Evolutionary conservation across 2,888 invertebrate genomes (phyloP), one percentile per base, ranked within the genome.

Genomic region (Diarsia dahlii): DNA sequence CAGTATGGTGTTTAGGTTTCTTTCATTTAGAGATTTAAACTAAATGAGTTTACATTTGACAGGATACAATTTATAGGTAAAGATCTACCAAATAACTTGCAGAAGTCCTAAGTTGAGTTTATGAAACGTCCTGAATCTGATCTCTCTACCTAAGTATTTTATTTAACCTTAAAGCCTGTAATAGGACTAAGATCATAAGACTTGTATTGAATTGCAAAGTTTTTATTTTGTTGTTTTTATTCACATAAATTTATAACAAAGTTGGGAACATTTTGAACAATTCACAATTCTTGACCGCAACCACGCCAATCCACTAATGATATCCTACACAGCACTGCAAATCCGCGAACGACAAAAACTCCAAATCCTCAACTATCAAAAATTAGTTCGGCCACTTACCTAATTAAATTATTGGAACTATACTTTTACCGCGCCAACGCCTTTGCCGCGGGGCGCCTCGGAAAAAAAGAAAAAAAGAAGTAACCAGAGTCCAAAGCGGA

Each of bases 361-460:
- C 71, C 65, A 73, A 81, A 69, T 13, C 23, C 50, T 18, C 79
- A 77, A 75, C 69, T 62, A 83, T 72, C 78, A 71, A 75, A 85
- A 84, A 88, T 87, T 81, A 68, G 79, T 76, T 78, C 79, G 64
- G 69, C 72, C 87, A 88, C 83, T 81, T 92, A 88, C 83, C 80
- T 92, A 93, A 93, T 93, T 93, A 93, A 93, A 93, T 93, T 92
- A 93, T 85, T 71, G 78, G 78, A 81, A 82, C 86, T 82, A 82
- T 77, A 78, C 82, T 87, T 83, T 86, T 84, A 80, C 89, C 89
- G 92, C 89, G 81, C 91, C 84, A 91, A 92, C 93, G 92, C 92
- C 92, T 92, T 85, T 92, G 92, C 94, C 92, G 92, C 92, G 91
- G 92, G 93, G 90, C 90, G 92, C 89, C 89, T 84, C 76, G 85